Conservation (phyloP, 2,888 invertebrate species). For the Pseudanteris insignis region DNA sequence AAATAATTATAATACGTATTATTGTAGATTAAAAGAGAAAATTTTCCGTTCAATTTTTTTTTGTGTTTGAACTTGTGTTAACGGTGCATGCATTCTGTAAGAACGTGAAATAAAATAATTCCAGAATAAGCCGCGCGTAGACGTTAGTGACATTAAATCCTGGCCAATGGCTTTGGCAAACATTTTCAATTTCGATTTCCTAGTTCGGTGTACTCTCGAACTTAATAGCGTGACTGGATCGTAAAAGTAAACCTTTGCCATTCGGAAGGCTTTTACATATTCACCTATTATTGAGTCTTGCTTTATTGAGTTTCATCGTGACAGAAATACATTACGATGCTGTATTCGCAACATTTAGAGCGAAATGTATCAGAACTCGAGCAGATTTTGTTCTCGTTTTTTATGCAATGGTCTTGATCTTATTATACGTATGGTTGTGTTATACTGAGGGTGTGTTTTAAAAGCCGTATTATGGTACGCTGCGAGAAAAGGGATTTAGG, state of each 20-base stretch:
- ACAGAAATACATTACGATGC: conserved; percentile 27
- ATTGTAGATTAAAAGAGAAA: no score
- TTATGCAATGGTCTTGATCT: no score
- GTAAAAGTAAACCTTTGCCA: conserved; percentile 43
- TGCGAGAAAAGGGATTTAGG: no score
- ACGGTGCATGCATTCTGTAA: conserved; percentile 7
- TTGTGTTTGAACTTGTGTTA: no score
- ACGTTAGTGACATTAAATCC: background rate
- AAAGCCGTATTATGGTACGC: no score
- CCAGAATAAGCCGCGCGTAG: background rate
- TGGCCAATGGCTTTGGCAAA: conserved; percentile 6
- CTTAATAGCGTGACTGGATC: conserved; percentile 23
- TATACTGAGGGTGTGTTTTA: no score
- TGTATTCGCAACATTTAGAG: no score
- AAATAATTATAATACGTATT: no score
- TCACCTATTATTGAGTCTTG: conserved; percentile 15
- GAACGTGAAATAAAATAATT: conserved; percentile 10
- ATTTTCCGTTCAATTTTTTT: no score
- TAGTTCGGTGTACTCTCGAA: conserved; percentile 14
- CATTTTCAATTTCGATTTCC: conserved; percentile 25
- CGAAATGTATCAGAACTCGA: no score
- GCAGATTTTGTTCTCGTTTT: no score
- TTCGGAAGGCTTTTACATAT: conserved; percentile 38
- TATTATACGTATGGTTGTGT: no score
- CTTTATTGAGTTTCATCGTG: conserved; percentile 34